Conservation (phyloP, 2,797 vertebrate species). For the Semaprochilodus insignis region DNA sequence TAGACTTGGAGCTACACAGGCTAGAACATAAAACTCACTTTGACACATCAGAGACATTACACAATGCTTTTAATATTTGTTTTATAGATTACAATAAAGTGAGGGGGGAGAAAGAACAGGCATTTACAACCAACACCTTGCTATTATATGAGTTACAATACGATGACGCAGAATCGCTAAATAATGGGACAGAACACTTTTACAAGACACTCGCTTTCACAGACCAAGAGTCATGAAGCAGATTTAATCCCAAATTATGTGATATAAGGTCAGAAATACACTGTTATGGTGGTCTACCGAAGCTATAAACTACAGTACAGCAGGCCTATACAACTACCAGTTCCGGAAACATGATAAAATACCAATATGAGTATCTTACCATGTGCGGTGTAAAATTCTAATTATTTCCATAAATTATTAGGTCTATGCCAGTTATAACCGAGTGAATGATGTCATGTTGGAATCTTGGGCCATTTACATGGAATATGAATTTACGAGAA, state of each 20-base stretch:
- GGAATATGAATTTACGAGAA: not conserved
- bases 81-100: conserved; percentile 47
- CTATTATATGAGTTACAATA: conserved; percentile 33
- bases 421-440: not conserved
- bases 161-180: conserved; percentile 23
- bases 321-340: not conserved
- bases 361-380: not conserved
- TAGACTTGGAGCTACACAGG: conserved; percentile 8
- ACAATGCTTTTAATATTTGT: conserved; percentile 35
- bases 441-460: not conserved
- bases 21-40: conserved; percentile 35
- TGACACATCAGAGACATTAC: conserved; percentile 44
- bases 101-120: conserved; percentile 81
- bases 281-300: not conserved
- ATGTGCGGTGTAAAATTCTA: not conserved
- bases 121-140: conserved; percentile 38
- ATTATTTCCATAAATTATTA: conserved; percentile 7
- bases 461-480: not conserved
- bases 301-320: conserved; percentile 4
- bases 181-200: conserved; percentile 19
- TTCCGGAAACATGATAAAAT: not conserved
- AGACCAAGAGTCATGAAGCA: conserved; percentile 8
- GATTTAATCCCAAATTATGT: not conserved
- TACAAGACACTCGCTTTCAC: conserved; percentile 30
- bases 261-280: not conserved